A percentile compares a stretch with the other conserved stretches of the same genome.
phyloP scores from a whole-genome alignment of 2,888 invertebrate species.

The Parascotia fuliginaria region DNA sequence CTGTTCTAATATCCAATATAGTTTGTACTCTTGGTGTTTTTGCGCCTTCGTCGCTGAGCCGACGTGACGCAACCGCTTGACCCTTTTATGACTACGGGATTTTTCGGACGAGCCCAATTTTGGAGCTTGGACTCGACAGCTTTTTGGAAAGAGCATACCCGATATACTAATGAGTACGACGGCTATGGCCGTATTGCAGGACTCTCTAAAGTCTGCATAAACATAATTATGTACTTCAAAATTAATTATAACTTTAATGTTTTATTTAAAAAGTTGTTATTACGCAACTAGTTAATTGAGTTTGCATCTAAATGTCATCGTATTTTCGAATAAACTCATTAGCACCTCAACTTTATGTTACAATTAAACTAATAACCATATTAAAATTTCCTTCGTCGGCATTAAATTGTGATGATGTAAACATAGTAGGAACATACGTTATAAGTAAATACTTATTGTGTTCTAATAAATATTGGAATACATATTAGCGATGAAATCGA shows the following conservation, averaged over 20 bases:
- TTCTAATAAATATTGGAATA: neutral
- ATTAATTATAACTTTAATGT: slow-evolving; percentile 3
- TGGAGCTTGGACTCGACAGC: slow-evolving; percentile 29
- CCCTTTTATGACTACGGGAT: slow-evolving; percentile 77
- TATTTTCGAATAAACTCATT: slow-evolving; percentile 12
- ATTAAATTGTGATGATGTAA: slow-evolving; percentile 2
- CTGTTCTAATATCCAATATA: slow-evolving; percentile 84
- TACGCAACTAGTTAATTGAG: slow-evolving; percentile 12
- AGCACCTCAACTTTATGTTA: slow-evolving; percentile 5
- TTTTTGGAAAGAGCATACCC: slow-evolving; percentile 10
- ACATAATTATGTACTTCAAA: too few relatives aligned
- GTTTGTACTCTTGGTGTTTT: slow-evolving; percentile 77
- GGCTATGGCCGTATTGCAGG: too few relatives aligned
- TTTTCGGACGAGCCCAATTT: slow-evolving; percentile 50
- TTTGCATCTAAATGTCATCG: slow-evolving; percentile 15
- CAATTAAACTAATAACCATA: slow-evolving; percentile 10
- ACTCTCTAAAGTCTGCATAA: too few relatives aligned
- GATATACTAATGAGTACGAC: slow-evolving; percentile 6
- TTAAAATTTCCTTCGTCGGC: slow-evolving; percentile 9
- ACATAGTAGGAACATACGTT: neutral
- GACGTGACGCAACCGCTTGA: slow-evolving; percentile 77
- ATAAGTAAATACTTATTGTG: neutral
- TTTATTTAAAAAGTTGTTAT: slow-evolving; percentile 3
- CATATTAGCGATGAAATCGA: neutral
- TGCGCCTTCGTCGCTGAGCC: slow-evolving; percentile 56